Evolutionary conservation across 2,888 invertebrate genomes (phyloP).

Genomic region (Tipula helvola): DNA sequence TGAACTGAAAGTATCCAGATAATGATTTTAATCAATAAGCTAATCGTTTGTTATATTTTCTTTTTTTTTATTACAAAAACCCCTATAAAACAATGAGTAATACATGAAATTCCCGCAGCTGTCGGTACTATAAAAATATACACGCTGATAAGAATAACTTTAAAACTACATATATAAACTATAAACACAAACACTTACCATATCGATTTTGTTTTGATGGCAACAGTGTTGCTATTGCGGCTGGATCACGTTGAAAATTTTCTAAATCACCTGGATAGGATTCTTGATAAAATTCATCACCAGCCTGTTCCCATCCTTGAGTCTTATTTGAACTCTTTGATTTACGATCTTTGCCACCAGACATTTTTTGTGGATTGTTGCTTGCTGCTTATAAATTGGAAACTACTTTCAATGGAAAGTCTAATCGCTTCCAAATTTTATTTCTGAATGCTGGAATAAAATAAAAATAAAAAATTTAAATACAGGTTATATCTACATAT

Average conservation of each 20-base stretch:
- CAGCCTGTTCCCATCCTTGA: slow-evolving; percentile 74
- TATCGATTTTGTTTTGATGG: slow-evolving; percentile 70
- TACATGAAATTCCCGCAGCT: not conserved
- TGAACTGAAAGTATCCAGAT: not conserved
- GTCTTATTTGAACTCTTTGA: slow-evolving; percentile 40
- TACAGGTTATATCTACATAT: not conserved
- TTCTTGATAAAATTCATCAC: slow-evolving; percentile 75
- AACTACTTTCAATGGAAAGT: not conserved
- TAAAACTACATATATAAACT: not conserved
- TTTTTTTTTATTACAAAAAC: not conserved
- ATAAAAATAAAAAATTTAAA: not conserved
- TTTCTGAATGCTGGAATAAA: not conserved
- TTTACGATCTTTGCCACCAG: slow-evolving; percentile 45
- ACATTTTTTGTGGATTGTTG: slow-evolving; percentile 32
- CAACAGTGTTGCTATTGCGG: slow-evolving; percentile 59
- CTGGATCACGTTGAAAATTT: slow-evolving; percentile 58
- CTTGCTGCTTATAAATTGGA: not conserved
- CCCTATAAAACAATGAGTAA: not conserved
- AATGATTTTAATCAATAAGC: not conserved
- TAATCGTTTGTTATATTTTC: not conserved
- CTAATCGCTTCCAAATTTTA: not conserved
- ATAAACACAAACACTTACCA: slow-evolving; percentile 34
- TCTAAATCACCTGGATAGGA: slow-evolving; percentile 62
- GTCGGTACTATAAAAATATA: not conserved
- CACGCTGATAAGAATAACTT: not conserved